phyloP scores from a whole-genome alignment of 2,888 invertebrate genomes.

The Tortricodes alternella region DNA sequence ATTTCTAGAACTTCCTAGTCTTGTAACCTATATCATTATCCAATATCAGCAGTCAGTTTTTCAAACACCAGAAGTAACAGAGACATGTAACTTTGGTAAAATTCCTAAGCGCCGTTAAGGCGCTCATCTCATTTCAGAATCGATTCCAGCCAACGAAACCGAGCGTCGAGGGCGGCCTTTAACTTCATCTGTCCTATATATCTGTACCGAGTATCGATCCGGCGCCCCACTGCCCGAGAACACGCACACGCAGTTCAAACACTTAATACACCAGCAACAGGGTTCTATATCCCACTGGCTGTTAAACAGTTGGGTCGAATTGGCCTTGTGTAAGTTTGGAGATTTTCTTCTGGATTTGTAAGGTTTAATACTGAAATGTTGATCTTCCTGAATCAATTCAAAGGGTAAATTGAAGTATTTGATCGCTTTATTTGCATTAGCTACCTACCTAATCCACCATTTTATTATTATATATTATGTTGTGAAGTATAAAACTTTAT shows the following conservation, averaged over 20 bases:
- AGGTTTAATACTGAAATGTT: slow-evolving; percentile 35
- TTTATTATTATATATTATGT: too few relatives aligned
- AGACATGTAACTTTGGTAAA: slow-evolving; percentile 28
- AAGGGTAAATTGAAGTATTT: too few relatives aligned
- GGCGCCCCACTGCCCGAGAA: slow-evolving; percentile 77
- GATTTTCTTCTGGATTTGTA: slow-evolving; percentile 32
- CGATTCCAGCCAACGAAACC: slow-evolving; percentile 67
- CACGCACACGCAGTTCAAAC: slow-evolving; percentile 51
- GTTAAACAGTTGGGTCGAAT: slow-evolving; percentile 58
- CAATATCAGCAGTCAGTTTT: too few relatives aligned
- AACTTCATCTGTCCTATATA: slow-evolving; percentile 76
- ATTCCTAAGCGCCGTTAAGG: slow-evolving; percentile 41
- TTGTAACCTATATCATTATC: too few relatives aligned
- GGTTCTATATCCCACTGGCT: slow-evolving; percentile 51
- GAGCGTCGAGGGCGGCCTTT: slow-evolving; percentile 57
- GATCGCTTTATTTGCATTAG: too few relatives aligned
- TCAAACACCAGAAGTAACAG: too few relatives aligned
- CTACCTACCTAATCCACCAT: too few relatives aligned
- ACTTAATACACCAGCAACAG: slow-evolving; percentile 47
- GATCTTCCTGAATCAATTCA: too few relatives aligned
- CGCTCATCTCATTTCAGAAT: slow-evolving; percentile 53
- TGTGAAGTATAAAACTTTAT: neutral
- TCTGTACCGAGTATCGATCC: slow-evolving; percentile 68
- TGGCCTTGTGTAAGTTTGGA: slow-evolving; percentile 51
- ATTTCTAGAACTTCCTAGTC: too few relatives aligned